A percentile compares a stretch with the other conserved stretches of the same genome.
These are phyloP conservation scores for Hylaea fasciaria DNA, from an alignment of 2,888 invertebrate species.

Conservation along the genomic window DNA sequence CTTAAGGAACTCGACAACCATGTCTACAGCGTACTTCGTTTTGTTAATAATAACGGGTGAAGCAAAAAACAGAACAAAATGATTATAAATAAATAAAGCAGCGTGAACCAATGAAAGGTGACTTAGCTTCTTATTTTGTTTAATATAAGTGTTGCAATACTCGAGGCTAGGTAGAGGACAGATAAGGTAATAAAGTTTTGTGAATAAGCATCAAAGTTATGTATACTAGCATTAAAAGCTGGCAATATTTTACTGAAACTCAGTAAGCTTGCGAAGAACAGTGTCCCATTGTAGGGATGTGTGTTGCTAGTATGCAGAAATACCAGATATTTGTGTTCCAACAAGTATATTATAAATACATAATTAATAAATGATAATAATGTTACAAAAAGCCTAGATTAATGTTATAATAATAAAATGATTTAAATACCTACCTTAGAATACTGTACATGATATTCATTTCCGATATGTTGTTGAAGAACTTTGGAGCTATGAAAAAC, in stretches of 20 bases:
- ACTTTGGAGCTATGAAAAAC: no score
- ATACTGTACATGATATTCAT: constrained; percentile 28
- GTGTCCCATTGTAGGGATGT: background rate
- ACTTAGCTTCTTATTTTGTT: constrained; percentile 54
- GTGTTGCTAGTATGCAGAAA: constrained; percentile 10
- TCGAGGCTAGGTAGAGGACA: constrained; percentile 9
- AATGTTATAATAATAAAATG: constrained; percentile 9
- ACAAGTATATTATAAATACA: constrained; percentile 8
- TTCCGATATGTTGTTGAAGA: background rate
- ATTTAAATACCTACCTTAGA: constrained; percentile 10
- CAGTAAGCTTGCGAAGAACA: constrained; percentile 9
- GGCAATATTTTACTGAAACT: constrained; percentile 10
- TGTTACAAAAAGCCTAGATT: constrained; percentile 1
- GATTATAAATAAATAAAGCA: constrained; percentile 5
- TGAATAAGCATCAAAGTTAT: background rate
- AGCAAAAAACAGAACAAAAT: background rate
- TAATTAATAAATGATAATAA: constrained; percentile 1
- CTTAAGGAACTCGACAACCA: constrained; percentile 25
- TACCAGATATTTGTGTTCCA: background rate
- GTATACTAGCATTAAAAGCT: constrained; percentile 18
- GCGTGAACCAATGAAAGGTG: constrained; percentile 19
- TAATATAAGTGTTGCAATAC: constrained; percentile 74
- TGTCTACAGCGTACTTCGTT: constrained; percentile 5
- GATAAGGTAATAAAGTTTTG: no score
- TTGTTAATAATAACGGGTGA: background rate